Percentiles rank a stretch among this genome's conserved stretches.
phyloP scores from a whole-genome alignment of 2,797 vertebrate genomes.

The Pogoniulus pusillus region DNA sequence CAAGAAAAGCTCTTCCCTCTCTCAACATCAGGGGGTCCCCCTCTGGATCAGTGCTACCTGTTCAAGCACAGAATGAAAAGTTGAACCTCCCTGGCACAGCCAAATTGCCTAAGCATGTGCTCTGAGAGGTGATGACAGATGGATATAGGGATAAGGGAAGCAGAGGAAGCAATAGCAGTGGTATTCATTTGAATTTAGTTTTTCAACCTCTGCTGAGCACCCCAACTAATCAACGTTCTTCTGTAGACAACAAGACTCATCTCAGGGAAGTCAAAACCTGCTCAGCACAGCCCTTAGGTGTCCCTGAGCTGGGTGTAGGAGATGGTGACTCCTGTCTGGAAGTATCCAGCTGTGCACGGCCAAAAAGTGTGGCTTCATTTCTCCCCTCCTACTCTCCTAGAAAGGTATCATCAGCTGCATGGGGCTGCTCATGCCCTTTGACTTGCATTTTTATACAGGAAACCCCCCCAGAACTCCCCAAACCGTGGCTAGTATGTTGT shows the following conservation, averaged over 20 bases:
- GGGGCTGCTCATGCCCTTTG: background rate
- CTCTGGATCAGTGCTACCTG: background rate
- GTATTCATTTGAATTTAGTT: background rate
- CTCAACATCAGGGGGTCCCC: background rate
- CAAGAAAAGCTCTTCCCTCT: background rate
- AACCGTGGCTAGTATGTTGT: rapidly evolving
- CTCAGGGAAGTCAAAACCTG: background rate
- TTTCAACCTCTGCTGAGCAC: background rate
- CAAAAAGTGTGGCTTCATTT: background rate
- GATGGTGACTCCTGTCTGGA: background rate
- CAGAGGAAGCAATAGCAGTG: background rate
- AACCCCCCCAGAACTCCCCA: background rate
- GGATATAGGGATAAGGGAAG: background rate
- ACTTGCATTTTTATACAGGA: background rate
- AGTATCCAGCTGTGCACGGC: background rate
- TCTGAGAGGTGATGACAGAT: background rate
- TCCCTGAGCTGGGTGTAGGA: rapidly evolving
- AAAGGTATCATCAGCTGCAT: background rate
- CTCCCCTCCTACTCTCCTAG: background rate
- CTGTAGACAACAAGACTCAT: background rate
- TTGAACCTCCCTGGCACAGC: background rate
- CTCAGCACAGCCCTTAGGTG: rapidly evolving
- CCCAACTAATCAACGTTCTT: background rate
- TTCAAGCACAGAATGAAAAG: background rate
- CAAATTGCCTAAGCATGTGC: background rate